Evolutionary conservation across 2,888 invertebrate genomes (phyloP).

Genomic region (Catocala fraxini): DNA sequence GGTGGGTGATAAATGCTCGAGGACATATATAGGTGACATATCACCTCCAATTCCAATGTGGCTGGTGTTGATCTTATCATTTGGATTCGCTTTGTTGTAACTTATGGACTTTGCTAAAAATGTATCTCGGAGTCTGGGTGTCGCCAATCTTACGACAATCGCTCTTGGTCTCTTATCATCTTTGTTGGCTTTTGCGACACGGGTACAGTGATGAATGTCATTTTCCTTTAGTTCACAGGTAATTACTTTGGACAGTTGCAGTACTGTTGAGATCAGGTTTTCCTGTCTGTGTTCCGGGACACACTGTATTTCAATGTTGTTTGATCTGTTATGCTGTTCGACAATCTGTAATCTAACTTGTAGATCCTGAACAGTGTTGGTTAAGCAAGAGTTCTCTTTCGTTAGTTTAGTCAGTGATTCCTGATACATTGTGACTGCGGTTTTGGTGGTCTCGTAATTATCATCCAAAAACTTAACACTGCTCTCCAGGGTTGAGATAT

Average conservation of each 20-base stretch:
- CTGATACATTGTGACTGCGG: too few species aligned
- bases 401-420: too few species aligned
- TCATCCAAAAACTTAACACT: too few species aligned
- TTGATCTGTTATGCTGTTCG: conserved; percentile 6
- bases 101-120: conserved; percentile 7
- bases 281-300: conserved; percentile 2
- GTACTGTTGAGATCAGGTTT: not conserved
- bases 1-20: conserved; percentile 17
- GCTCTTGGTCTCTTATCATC: conserved; percentile 7
- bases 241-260: conserved; percentile 1
- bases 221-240: conserved; percentile 5
- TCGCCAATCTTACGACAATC: conserved; percentile 10
- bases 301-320: conserved; percentile 5
- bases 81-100: conserved; percentile 9
- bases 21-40: conserved; percentile 12
- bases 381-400: not conserved
- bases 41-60: conserved; percentile 17
- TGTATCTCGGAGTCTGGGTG: conserved; percentile 12
- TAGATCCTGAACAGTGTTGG: not conserved
- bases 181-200: conserved; percentile 5
- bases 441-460: too few species aligned
- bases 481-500: too few species aligned
- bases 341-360: conserved; percentile 4
- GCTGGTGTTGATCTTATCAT: conserved; percentile 10
- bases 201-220: conserved; percentile 6